A percentile compares a stretch with the other conserved stretches of the same genome.
phyloP scores from a whole-genome alignment of 92 coral and sea anemone species.

The Parazoanthus atlanticus region DNA sequence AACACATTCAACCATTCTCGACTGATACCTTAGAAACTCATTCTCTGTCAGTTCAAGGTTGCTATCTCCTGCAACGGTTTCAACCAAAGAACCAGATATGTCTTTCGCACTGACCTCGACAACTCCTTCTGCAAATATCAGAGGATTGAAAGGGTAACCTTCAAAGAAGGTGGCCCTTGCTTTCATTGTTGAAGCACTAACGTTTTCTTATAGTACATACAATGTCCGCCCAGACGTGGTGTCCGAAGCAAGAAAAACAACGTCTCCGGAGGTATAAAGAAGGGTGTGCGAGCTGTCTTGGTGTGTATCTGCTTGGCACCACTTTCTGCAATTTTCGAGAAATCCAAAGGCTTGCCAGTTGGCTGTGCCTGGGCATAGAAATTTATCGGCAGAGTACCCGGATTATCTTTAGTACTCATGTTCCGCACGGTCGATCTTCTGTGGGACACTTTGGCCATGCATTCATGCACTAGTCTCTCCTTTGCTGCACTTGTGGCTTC shows the following conservation, averaged over 20 bases:
- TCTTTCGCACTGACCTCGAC: neutral
- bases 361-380: neutral
- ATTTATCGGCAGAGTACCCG: slow-evolving; percentile 44
- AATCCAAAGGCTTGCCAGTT: slow-evolving; percentile 44
- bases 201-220: slow-evolving; percentile 12
- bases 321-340: slow-evolving; percentile 8
- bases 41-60: slow-evolving; percentile 28
- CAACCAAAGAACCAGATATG: neutral
- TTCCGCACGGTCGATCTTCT: slow-evolving; percentile 40
- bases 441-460: slow-evolving; percentile 30
- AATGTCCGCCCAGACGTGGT: no score
- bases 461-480: slow-evolving; percentile 37
- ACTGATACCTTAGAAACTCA: slow-evolving; percentile 8
- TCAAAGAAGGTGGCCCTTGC: slow-evolving; percentile 31
- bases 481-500: slow-evolving; percentile 37
- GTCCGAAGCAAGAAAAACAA: slow-evolving; percentile 13
- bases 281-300: neutral
- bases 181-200: neutral
- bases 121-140: neutral
- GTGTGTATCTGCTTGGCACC: no score
- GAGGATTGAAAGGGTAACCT: slow-evolving; percentile 23
- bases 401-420: slow-evolving; percentile 43
- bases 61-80: slow-evolving; percentile 14
- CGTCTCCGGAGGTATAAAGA: slow-evolving; percentile 7
- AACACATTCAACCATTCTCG: slow-evolving; percentile 20